Conservation (phyloP, 2,797 vertebrate genomes). For the Falco novaeseelandiae region DNA sequence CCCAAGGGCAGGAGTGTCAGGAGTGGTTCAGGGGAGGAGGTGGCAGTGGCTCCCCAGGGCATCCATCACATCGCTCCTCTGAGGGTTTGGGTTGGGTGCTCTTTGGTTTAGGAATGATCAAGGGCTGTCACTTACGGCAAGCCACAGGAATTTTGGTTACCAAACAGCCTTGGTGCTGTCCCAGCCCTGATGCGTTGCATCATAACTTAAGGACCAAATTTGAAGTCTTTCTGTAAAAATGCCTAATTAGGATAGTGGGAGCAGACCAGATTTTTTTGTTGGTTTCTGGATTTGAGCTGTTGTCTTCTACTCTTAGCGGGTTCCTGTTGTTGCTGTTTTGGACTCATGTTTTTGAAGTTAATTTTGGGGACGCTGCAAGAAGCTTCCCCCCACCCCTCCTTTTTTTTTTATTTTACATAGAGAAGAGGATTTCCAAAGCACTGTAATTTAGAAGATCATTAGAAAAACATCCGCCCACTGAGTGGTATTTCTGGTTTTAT, state of each 20-base stretch:
- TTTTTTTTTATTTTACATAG: neutral
- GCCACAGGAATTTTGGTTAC: neutral
- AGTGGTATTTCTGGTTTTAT: neutral
- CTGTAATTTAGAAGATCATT: neutral
- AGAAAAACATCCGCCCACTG: neutral
- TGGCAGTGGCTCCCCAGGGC: neutral
- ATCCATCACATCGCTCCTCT: neutral
- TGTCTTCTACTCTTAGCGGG: too few relatives aligned
- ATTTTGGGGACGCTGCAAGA: neutral
- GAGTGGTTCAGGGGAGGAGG: too few relatives aligned
- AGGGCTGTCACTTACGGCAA: neutral
- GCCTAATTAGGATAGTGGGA: rapidly evolving
- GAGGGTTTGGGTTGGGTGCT: neutral
- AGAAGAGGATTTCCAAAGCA: neutral
- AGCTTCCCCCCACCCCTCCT: rapidly evolving
- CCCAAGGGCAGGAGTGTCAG: rapidly evolving
- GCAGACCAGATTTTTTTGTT: too few relatives aligned
- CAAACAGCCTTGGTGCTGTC: neutral
- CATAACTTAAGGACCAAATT: too few relatives aligned
- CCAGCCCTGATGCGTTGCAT: rapidly evolving
- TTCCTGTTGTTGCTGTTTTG: neutral
- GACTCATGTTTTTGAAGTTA: rapidly evolving
- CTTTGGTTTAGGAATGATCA: too few relatives aligned
- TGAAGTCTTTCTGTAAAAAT: neutral
- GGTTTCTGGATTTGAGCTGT: neutral